These are phyloP conservation scores for Teinopalpus imperialis DNA, from an alignment of 2,888 invertebrate genomes.

Conservation along the genomic window DNA sequence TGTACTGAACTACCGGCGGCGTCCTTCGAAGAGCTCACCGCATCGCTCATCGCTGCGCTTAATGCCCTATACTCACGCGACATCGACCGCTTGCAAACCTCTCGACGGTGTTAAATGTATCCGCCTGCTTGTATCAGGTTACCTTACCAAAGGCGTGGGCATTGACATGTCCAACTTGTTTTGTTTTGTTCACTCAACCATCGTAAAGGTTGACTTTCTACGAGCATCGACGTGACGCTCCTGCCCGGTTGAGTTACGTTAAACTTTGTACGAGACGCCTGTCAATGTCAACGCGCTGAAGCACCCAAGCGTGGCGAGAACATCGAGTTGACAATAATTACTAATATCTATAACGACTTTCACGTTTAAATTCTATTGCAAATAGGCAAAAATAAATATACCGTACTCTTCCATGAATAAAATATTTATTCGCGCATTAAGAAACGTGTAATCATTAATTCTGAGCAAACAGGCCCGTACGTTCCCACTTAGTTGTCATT, in stretches of 20 bases:
- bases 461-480: conserved; percentile 26
- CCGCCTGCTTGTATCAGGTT: conserved; percentile 76
- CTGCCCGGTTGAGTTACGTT: conserved; percentile 59
- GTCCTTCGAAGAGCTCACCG: conserved; percentile 32
- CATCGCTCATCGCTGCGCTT: conserved; percentile 50
- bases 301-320: conserved; percentile 39
- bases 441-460: conserved; percentile 52
- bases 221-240: conserved; percentile 70
- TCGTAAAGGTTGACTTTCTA: conserved; percentile 76
- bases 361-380: conserved; percentile 4
- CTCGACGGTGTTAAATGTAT: conserved; percentile 76
- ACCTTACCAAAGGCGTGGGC: conserved; percentile 79
- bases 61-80: conserved; percentile 43
- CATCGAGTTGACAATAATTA: conserved; percentile 25
- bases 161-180: conserved; percentile 79
- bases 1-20: conserved; percentile 47
- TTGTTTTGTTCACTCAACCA: conserved; percentile 74
- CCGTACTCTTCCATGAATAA: conserved; percentile 8
- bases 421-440: conserved; percentile 37
- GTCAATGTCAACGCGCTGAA: conserved; percentile 58
- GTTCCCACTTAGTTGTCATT: conserved; percentile 65
- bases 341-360: conserved; percentile 1
- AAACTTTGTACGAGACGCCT: conserved; percentile 60
- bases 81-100: conserved; percentile 47
- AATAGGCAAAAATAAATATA: background rate